Evolutionary conservation across 2,797 vertebrate species (phyloP), one percentile per base, ranked within the genome.

Genomic region (Molossus molossus): DNA sequence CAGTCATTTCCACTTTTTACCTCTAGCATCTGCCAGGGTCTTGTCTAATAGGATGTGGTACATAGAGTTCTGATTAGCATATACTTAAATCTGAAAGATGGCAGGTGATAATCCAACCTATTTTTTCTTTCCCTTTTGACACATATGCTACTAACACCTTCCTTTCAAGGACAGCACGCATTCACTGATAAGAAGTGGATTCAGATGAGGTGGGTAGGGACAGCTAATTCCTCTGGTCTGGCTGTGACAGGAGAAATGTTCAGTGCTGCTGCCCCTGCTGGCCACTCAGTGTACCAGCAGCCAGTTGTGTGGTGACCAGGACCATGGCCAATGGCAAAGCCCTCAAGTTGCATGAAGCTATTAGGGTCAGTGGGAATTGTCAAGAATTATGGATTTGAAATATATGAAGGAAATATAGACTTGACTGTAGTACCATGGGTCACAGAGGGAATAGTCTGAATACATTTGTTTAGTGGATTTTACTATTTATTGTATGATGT

Each of bases 21-120:
- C 1, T 72, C 67, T 69, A 55, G 27, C 8, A n/a, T 64, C 73
- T 96, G 69, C 57, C 80, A 62, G 40, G 8, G 1, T 95, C 48
- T 55, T 64, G 3, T 40, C 70, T 93, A 65, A 83, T 6, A 64
- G 33, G 6, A 50, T 11, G 17, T 25, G 60, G 62, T 6, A 11
- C 12, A 1, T 23, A 62, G 50, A 86, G 40, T 79, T 91, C 64
- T 91, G 50, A 85, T 62, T 72, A 76, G 60, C 75, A 77, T 62
- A 40, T 7, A 29, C 23, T 80, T 83, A 87, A 85, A 94, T 62
- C 60, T 60, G 67, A 93, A 60, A 96, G 70, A 81, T 45, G 21
- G 83, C 33, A 69, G 57, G 25, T 23, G 67, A 69, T 76, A 81
- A 50, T 50, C 57, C 57, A 87, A 67, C 21, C 40, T 75, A n/a